Evolutionary conservation across 2,797 vertebrate species (phyloP).

Genomic region (Graptemys geographica): DNA sequence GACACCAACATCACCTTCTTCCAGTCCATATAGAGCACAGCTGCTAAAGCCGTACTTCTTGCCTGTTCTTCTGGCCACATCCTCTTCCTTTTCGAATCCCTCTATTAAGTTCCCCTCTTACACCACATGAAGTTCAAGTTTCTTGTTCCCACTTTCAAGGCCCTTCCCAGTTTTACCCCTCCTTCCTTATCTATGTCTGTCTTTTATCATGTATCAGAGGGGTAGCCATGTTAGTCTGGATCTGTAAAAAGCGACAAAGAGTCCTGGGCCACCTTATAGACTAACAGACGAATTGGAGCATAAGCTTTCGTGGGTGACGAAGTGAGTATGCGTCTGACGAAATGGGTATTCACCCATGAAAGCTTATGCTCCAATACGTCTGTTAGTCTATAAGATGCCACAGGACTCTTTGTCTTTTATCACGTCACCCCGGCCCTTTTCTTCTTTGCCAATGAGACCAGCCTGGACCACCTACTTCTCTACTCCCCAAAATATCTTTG

Average conservation of each 20-base stretch:
- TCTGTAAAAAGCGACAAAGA: too few species aligned
- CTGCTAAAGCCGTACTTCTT: background rate
- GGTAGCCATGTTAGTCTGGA: too few species aligned
- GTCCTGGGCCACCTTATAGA: too few species aligned
- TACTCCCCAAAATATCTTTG: conserved; percentile 30
- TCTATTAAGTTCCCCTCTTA: background rate
- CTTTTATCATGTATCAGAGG: background rate
- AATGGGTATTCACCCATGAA: too few species aligned
- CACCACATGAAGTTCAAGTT: background rate
- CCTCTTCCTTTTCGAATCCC: background rate
- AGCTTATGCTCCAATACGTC: too few species aligned
- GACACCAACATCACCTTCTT: background rate
- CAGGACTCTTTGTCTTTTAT: background rate
- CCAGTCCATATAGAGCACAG: background rate
- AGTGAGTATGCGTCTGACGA: too few species aligned
- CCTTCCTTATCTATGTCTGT: conserved; percentile 4
- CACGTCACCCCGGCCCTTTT: background rate
- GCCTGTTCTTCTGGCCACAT: background rate
- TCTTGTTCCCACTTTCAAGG: background rate
- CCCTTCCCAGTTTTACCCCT: background rate
- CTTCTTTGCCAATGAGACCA: background rate
- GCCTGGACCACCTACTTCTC: background rate
- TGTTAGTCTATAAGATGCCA: too few species aligned
- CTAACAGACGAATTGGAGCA: too few species aligned
- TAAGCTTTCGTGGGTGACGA: too few species aligned